A percentile compares a stretch with the other conserved stretches of the same genome.
These are phyloP conservation scores for Eledone cirrhosa DNA, from an alignment of 2,888 invertebrate species.

Conservation along the genomic window DNA sequence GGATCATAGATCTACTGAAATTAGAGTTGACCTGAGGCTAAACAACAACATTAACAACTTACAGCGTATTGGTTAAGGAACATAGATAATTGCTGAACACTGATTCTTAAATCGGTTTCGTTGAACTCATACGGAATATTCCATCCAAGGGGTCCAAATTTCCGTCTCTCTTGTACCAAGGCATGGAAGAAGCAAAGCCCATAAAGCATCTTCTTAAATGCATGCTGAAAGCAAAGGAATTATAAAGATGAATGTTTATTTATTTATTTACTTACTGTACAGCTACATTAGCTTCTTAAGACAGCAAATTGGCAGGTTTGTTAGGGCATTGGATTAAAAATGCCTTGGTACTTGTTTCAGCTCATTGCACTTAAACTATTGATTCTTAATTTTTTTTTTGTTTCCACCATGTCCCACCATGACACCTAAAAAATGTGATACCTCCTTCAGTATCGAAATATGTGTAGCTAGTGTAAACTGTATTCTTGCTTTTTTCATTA, in stretches of 20 bases:
- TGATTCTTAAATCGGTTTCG: constrained; percentile 69
- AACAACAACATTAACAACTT: constrained; percentile 36
- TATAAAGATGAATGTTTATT: not conserved
- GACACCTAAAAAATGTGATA: too few species aligned
- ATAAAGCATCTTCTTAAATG: constrained; percentile 68
- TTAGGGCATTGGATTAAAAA: too few species aligned
- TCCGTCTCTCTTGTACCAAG: constrained; percentile 68
- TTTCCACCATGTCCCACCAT: too few species aligned
- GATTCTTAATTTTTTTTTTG: too few species aligned
- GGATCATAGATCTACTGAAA: not conserved
- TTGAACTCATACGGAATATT: constrained; percentile 70
- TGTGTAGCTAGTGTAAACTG: too few species aligned
- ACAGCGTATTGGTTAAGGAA: constrained; percentile 69
- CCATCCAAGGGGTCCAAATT: constrained; percentile 70
- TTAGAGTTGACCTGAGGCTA: not conserved
- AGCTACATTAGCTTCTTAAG: too few species aligned
- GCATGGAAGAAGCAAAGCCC: constrained; percentile 70
- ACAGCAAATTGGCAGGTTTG: too few species aligned
- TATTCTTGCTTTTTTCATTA: too few species aligned
- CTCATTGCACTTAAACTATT: too few species aligned
- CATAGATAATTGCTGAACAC: constrained; percentile 68
- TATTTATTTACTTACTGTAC: too few species aligned
- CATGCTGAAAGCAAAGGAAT: constrained; percentile 48
- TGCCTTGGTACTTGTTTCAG: too few species aligned
- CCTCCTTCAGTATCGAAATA: too few species aligned